Percentiles rank a stretch among this genome's conserved stretches.
Conservation (phyloP, 2,888 invertebrate genomes). For the Tetragonisca angustula region DNA sequence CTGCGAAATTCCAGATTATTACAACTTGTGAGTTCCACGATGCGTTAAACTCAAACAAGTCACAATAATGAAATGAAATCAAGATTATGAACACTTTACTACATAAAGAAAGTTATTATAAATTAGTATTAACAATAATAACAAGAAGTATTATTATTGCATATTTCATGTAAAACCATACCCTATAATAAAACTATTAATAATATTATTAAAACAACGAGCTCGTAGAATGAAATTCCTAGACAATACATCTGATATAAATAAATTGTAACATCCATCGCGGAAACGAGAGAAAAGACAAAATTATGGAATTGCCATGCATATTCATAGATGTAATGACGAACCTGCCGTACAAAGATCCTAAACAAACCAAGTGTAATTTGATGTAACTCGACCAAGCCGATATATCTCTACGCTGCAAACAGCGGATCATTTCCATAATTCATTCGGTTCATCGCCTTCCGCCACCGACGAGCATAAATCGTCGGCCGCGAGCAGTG, state of each 20-base stretch:
- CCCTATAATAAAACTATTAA: not conserved
- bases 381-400: not conserved
- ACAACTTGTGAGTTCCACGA: not conserved
- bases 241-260: not conserved
- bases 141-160: too few species aligned
- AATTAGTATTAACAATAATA: too few species aligned
- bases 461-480: not conserved
- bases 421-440: not conserved
- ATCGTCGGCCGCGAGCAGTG: not conserved
- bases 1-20: not conserved
- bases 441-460: not conserved
- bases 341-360: too few species aligned
- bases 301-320: not conserved
- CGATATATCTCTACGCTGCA: not conserved
- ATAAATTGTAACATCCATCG: not conserved
- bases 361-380: not conserved
- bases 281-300: not conserved
- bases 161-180: not conserved
- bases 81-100: not conserved
- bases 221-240: not conserved
- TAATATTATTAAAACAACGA: not conserved
- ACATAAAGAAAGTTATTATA: not conserved
- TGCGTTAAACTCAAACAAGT: too few species aligned
- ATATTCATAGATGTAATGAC: not conserved
- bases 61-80: not conserved